Conservation (phyloP, 2,797 vertebrate genomes). For the Tolypeutes matacus region DNA sequence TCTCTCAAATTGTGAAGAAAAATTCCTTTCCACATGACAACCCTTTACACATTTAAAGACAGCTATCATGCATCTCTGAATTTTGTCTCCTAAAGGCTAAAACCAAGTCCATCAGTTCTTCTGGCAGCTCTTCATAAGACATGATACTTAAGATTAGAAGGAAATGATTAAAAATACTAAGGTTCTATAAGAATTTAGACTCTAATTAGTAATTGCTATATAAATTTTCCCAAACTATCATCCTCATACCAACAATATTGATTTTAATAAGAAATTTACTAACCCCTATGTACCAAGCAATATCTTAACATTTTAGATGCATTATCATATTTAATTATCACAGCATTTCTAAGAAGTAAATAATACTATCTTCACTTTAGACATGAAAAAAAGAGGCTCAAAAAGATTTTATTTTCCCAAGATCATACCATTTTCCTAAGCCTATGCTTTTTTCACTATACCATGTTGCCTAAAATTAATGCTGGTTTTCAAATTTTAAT, state of each 20-base stretch:
- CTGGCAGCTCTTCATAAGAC: conserved; percentile 15
- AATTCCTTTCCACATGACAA: conserved; percentile 13
- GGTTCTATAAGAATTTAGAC: background rate
- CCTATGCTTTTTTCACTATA: background rate
- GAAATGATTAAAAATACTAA: conserved; percentile 48
- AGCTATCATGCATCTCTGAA: background rate
- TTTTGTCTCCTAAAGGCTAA: conserved; percentile 55
- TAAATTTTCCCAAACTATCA: conserved; percentile 54
- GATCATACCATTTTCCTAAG: background rate
- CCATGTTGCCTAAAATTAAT: conserved; percentile 10
- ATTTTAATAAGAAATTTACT: conserved; percentile 52
- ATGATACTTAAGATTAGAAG: background rate
- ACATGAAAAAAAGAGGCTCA: conserved; percentile 27
- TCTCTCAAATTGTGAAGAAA: conserved; percentile 54
- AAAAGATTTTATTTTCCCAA: conserved; percentile 49
- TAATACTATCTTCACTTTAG: conserved; percentile 4
- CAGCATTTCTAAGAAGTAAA: background rate
- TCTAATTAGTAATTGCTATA: conserved; percentile 30
- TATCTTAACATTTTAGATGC: conserved; percentile 30
- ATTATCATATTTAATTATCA: conserved; percentile 24
- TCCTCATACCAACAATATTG: conserved; percentile 14
- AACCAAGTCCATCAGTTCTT: conserved; percentile 34
- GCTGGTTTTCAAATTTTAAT: conserved; percentile 29
- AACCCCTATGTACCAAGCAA: conserved; percentile 21
- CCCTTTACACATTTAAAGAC: conserved; percentile 56